Percentiles rank a stretch among this genome's conserved stretches.
Conservation (phyloP, 2,888 invertebrate genomes). For the Pilophorus perplexus region DNA sequence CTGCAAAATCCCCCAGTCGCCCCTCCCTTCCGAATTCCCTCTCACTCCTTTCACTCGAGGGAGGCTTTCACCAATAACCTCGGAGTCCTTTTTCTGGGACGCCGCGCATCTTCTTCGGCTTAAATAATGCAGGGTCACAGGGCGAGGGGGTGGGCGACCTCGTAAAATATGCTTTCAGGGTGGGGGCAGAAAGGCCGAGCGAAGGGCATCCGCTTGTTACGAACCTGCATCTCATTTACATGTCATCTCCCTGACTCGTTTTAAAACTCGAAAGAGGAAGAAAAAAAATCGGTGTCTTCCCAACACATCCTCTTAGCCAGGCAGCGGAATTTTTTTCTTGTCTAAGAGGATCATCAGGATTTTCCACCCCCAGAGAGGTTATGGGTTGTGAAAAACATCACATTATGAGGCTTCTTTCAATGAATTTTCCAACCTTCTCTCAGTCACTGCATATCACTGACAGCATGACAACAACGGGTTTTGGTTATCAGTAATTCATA, state of each 20-base stretch:
- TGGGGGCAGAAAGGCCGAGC: background rate
- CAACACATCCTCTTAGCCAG: no score
- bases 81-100: constrained; percentile 1
- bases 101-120: background rate
- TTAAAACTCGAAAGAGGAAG: background rate
- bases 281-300: background rate
- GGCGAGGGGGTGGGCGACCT: background rate
- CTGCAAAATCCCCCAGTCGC: background rate
- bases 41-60: background rate
- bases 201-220: constrained; percentile 13
- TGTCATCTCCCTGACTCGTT: background rate
- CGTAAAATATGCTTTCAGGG: constrained; percentile 18
- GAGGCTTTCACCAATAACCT: background rate
- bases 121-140: constrained; percentile 12
- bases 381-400: no score
- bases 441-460: no score
- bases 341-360: no score
- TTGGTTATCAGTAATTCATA: no score
- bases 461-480: no score
- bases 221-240: constrained; percentile 22
- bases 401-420: no score
- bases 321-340: no score
- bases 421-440: no score
- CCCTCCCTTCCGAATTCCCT: background rate
- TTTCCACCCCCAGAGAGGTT: no score